These are phyloP conservation scores for Microplitis manilae DNA, from an alignment of 2,888 invertebrate genomes.

Conservation along the genomic window DNA sequence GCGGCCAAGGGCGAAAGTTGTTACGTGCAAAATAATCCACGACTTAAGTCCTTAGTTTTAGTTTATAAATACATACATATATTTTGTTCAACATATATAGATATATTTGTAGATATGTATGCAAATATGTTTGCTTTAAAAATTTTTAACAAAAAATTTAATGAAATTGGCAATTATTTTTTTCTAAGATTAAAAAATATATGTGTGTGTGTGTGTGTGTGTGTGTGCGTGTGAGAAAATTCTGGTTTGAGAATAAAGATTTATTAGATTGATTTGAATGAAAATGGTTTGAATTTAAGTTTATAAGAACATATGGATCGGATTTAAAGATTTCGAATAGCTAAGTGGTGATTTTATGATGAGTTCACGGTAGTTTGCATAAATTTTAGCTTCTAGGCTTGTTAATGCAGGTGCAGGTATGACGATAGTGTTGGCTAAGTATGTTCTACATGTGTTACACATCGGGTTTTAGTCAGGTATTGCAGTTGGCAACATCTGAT, in stretches of 20 bases:
- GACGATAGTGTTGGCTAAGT: slow-evolving; percentile 36
- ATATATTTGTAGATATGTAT: too few relatives aligned
- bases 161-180: too few relatives aligned
- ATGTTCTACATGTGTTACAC: slow-evolving; percentile 57
- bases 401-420: slow-evolving; percentile 62
- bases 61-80: background rate
- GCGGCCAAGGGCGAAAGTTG: slow-evolving; percentile 68
- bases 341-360: background rate
- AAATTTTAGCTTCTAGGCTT: slow-evolving; percentile 40
- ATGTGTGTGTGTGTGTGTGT: too few relatives aligned
- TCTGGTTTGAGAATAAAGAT: background rate
- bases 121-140: too few relatives aligned
- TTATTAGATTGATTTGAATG: background rate
- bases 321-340: background rate
- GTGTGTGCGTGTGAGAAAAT: background rate
- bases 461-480: slow-evolving; percentile 47
- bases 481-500: slow-evolving; percentile 47
- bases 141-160: too few relatives aligned
- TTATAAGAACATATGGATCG: background rate
- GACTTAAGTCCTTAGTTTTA: background rate
- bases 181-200: too few relatives aligned
- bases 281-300: background rate
- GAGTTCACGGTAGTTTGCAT: background rate
- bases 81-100: background rate
- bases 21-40: slow-evolving; percentile 46